Conservation (phyloP, 2,888 invertebrate genomes). For the Stratiomys singularior region DNA sequence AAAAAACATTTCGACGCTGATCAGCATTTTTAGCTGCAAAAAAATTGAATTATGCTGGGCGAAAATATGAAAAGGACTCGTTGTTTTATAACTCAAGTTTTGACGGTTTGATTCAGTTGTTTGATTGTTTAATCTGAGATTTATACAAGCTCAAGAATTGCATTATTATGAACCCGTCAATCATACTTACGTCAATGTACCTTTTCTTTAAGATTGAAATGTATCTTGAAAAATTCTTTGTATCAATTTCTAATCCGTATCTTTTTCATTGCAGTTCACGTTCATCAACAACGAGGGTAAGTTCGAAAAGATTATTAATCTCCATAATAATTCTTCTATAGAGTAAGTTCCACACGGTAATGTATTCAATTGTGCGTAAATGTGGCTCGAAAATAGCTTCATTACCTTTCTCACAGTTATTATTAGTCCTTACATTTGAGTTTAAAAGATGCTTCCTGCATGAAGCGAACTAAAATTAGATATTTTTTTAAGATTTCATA, state of each 20-base stretch:
- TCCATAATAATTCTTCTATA: background rate
- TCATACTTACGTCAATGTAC: conserved; percentile 10
- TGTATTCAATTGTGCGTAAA: background rate
- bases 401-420: background rate
- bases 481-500: too few relatives aligned
- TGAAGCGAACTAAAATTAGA: too few relatives aligned
- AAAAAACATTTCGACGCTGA: too few relatives aligned
- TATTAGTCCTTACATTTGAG: background rate
- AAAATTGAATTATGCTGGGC: too few relatives aligned
- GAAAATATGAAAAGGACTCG: too few relatives aligned
- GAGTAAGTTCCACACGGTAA: background rate
- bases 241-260: background rate
- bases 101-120: too few relatives aligned
- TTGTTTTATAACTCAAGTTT: too few relatives aligned
- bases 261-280: background rate
- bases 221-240: background rate
- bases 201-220: background rate
- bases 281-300: too few relatives aligned
- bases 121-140: too few relatives aligned
- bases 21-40: too few relatives aligned
- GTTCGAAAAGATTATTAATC: background rate
- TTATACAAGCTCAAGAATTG: too few relatives aligned
- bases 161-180: conserved; percentile 7
- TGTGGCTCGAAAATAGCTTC: background rate
- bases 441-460: too few relatives aligned